Evolutionary conservation across 2,888 invertebrate genomes (phyloP), one percentile per base, ranked within the genome.

Genomic region (Scaptodrosophila latifasciaeformis): DNA sequence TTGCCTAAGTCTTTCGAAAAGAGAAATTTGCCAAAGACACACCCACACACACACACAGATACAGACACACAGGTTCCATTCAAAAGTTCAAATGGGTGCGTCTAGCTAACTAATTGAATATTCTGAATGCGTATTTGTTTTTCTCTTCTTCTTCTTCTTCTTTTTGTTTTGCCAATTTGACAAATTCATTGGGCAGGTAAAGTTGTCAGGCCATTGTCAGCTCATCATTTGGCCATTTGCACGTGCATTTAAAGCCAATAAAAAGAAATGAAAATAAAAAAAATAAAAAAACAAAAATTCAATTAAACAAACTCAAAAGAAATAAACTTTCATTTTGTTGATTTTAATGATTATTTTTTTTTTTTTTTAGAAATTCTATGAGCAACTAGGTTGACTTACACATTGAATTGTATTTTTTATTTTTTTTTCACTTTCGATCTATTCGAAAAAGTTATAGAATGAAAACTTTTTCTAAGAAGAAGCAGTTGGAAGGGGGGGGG

Each of bases 171-270:
- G 74, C 74, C 70, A 72, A 77, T 77, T 77, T 72, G 66, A 72
- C 70, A 74, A 34, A 66, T 70, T 72, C 74, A 77, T 77, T 74
- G 70, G 37, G 17, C 12, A 34, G 74, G n/a, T n/a, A n/a, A n/a
- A n/a, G n/a, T n/a, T n/a, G n/a, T n/a, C n/a, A n/a, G n/a, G n/a
- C n/a, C n/a, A 53, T 54, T 59, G 24, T 54, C 59, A 54, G 52
- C 48, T 54, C 64, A n/a, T n/a, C n/a, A 58, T 59, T 57, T 61
- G 54, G 59, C 56, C 58, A 65, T 51, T 59, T 67, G 70, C 54
- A 42, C 37, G 35, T 61, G n/a, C n/a, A n/a, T n/a, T n/a, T 15
- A 6, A 9, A 17, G 18, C 6, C 15, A 44, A n/a, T n/a, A n/a
- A n/a, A n/a, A 44, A 43, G 43, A n/a, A 40, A 13, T 24, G 34